phyloP scores from a whole-genome alignment of 2,797 vertebrate genomes.

The Argya squamiceps region DNA sequence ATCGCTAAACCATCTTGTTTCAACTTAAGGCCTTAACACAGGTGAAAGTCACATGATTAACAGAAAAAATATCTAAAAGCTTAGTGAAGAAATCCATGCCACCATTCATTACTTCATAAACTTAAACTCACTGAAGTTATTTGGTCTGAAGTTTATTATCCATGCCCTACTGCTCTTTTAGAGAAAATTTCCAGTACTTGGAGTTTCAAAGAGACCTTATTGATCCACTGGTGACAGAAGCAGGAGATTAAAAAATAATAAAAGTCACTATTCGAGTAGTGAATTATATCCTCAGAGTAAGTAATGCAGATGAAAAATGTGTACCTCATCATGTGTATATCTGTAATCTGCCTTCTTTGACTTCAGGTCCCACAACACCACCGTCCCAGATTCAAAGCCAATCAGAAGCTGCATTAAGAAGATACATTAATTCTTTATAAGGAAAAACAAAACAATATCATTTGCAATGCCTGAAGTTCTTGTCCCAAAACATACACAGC shows the following conservation, averaged over 20 bases:
- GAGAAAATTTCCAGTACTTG: not conserved
- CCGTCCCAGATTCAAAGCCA: conserved; percentile 97
- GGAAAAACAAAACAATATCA: not conserved
- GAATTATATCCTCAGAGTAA: not conserved
- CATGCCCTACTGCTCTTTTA: not conserved
- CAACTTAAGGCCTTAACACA: not conserved
- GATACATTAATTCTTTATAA: not conserved
- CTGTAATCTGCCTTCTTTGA: conserved; percentile 98
- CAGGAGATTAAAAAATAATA: not conserved
- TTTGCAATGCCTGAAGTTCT: not conserved
- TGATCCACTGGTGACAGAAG: not conserved
- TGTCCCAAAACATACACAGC: not conserved
- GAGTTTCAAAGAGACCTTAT: not conserved
- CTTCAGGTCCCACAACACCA: conserved; percentile 98
- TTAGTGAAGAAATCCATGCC: not conserved
- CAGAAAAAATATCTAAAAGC: not conserved
- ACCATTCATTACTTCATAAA: not conserved
- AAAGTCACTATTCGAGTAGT: not conserved
- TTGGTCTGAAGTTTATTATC: not conserved
- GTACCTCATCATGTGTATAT: conserved; percentile 98
- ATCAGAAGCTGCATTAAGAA: conserved; percentile 90
- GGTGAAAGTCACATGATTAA: not conserved
- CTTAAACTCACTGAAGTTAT: not conserved
- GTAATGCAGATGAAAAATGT: not conserved
- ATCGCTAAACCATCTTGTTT: not conserved